Conservation (phyloP, 1,140 invertebrate genomes). For the Cydia splendana region DNA sequence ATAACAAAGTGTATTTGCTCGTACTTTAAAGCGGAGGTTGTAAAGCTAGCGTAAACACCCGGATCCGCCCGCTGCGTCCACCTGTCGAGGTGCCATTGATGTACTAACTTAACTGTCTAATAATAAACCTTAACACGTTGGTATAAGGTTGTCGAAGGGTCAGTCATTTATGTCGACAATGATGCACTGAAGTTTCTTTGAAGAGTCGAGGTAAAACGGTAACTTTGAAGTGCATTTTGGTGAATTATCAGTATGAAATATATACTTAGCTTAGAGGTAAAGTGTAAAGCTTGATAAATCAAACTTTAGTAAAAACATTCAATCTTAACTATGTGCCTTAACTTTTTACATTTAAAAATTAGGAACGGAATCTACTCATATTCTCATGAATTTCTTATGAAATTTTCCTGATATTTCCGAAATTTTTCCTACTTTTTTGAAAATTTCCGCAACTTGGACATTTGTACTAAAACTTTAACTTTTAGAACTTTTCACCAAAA, state of each 20-base stretch:
- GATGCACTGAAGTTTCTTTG: not conserved
- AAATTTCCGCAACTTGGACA: too few species aligned
- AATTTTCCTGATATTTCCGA: too few species aligned
- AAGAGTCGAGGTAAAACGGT: not conserved
- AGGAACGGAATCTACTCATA: too few species aligned
- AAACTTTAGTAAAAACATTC: too few species aligned
- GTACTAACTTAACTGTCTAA: not conserved
- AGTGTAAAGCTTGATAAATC: too few species aligned
- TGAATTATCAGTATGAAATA: not conserved
- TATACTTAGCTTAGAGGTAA: too few species aligned
- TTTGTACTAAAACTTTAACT: too few species aligned
- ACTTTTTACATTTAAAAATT: too few species aligned
- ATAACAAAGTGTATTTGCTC: not conserved
- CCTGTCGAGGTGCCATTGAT: constrained; percentile 39
- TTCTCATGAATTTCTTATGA: too few species aligned
- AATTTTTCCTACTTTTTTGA: too few species aligned
- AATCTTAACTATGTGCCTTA: too few species aligned
- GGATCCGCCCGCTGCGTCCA: constrained; percentile 54
- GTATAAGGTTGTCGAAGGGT: not conserved
- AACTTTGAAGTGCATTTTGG: not conserved
- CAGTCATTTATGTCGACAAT: not conserved
- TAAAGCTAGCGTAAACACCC: constrained; percentile 51
- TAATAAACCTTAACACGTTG: not conserved
- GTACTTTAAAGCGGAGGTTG: constrained; percentile 34
- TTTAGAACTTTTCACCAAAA: too few species aligned